Evolutionary conservation across 2,888 invertebrate genomes (phyloP), one percentile per base, ranked within the genome.

Genomic region (Agriopis leucophaearia): DNA sequence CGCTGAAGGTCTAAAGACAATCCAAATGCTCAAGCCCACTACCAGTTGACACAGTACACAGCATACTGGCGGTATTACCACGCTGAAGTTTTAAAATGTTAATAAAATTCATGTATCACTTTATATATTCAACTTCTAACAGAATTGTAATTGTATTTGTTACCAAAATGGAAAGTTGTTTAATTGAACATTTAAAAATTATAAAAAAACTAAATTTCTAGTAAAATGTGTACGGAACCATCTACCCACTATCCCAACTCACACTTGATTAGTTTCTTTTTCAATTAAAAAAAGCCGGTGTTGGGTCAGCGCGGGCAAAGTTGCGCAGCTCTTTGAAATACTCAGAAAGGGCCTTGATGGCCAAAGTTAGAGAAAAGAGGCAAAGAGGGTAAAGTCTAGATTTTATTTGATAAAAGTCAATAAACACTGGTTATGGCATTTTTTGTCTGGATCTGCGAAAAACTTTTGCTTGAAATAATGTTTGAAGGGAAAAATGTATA

Each of bases 261-360:
- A 35, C 44, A n/a, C 35, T 60, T 65, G 44, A 35, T 27, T 48
- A 44, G 2, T 45, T 78, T 81, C 83, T 85, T 83, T 81, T 81
- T 72, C 69, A 67, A 65, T 70, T 79, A 82, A 82, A 81, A 82
- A 50, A 82, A 77, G 71, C 69, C 68, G 63, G 70, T 54, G 80
- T 74, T 81, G 80, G 84, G 81, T 83, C 85, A 83, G 83, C 81
- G 44, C 47, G 45, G 38, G 12, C 16, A 18, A 86, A 86, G 85
- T 85, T 68, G 85, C 77, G 18, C 74, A 82, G 84, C 85, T 82
- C 87, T 88, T 88, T 88, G 83, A 81, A 85, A 86, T 78, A 79
- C 70, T 66, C 59, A 78, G 73, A 79, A 85, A 86, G 81, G 83
- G 82, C 81, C 83, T 27, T 82, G 81, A 66, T 58, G 83, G 73